Evolutionary conservation across 2,113 vertebrate species (phyloP).

Genomic region (Monarcha castaneiventris): DNA sequence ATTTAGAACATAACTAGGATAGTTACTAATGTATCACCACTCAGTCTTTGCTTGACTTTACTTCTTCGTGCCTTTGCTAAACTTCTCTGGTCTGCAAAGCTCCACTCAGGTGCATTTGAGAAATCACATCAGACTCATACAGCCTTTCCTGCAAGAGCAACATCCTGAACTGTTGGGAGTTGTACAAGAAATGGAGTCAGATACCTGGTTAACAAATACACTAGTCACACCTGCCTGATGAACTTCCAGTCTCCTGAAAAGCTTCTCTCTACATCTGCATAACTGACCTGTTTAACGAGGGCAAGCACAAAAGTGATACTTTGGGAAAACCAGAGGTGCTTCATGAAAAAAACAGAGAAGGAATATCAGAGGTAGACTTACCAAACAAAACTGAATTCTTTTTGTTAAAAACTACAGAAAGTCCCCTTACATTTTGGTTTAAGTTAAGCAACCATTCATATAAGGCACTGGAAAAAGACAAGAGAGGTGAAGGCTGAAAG

Average conservation of each 20-base stretch:
- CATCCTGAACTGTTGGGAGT: accelerated
- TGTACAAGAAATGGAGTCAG: background rate
- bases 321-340: background rate
- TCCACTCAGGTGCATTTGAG: background rate
- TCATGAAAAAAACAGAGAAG: background rate
- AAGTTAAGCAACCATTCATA: background rate
- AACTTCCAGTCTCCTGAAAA: background rate
- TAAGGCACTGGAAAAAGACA: background rate
- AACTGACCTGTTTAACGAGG: accelerated
- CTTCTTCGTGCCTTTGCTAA: background rate
- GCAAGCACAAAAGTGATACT: background rate
- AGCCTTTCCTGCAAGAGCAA: background rate
- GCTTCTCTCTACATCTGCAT: background rate
- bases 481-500: background rate
- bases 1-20: background rate
- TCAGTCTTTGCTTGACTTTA: background rate
- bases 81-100: background rate
- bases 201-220: background rate
- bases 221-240: background rate
- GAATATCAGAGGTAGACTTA: background rate
- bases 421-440: background rate
- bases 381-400: background rate
- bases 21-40: background rate
- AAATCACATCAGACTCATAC: background rate
- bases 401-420: background rate